phyloP scores from a whole-genome alignment of 2,797 vertebrate genomes.

The Hemibagrus guttatus region DNA sequence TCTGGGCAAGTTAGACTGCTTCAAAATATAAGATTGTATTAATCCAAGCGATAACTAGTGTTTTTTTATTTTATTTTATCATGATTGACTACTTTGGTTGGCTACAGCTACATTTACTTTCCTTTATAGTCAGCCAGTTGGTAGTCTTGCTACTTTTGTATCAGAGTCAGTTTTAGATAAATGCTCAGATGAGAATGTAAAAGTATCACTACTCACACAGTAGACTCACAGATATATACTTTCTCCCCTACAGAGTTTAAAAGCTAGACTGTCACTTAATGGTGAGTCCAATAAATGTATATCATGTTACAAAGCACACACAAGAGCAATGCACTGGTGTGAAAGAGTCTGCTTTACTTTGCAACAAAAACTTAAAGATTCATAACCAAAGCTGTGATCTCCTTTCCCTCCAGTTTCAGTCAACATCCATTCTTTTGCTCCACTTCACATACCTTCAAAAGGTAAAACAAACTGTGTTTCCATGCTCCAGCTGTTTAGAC shows the following conservation, averaged over 20 bases:
- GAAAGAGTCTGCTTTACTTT: background rate
- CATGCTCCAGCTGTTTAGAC: background rate
- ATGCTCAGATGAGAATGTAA: background rate
- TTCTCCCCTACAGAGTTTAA: slow-evolving; percentile 70
- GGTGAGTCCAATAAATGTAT: slow-evolving; percentile 63
- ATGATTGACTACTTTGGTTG: background rate
- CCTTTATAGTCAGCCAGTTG: background rate
- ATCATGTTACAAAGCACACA: background rate
- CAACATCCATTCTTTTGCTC: slow-evolving; percentile 6
- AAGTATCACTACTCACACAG: background rate
- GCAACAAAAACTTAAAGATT: background rate
- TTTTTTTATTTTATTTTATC: background rate
- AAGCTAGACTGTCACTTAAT: slow-evolving; percentile 60
- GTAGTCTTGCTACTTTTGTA: background rate
- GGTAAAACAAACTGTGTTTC: slow-evolving; percentile 26
- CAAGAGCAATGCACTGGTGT: background rate
- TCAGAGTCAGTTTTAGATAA: background rate
- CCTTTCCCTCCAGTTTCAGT: slow-evolving; percentile 25
- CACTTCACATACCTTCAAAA: background rate
- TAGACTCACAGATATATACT: background rate
- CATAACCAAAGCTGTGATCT: background rate
- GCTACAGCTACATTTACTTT: background rate
- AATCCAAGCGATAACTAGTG: background rate
- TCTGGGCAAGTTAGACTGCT: background rate
- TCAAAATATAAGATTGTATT: background rate